Percentiles rank a stretch among this genome's conserved stretches.
These are phyloP conservation scores for Epirrhoe alternata DNA, from an alignment of 2,888 invertebrate genomes.

Conservation along the genomic window DNA sequence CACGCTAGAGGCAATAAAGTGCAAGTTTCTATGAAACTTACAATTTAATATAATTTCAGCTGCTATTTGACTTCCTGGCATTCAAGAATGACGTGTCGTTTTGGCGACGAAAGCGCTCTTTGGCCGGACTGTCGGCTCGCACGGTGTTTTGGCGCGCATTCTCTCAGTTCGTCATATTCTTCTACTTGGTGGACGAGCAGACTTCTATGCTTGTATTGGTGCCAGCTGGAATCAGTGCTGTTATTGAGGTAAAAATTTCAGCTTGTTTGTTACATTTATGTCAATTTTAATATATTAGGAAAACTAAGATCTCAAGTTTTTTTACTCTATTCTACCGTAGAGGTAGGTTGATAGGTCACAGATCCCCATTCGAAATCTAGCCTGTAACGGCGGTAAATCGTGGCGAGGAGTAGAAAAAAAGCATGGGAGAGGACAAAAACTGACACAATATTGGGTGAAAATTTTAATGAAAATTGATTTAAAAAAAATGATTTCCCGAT, in stretches of 20 bases:
- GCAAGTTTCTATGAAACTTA: background rate
- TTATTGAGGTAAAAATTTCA: slow-evolving; percentile 91
- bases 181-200: slow-evolving; percentile 96
- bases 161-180: slow-evolving; percentile 95
- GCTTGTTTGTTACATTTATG: no score
- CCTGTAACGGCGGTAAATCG: no score
- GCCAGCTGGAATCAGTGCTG: slow-evolving; percentile 93
- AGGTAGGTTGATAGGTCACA: no score
- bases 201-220: slow-evolving; percentile 95
- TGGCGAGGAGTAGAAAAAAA: no score
- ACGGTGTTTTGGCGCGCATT: slow-evolving; percentile 97
- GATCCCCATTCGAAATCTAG: no score
- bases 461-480: no score
- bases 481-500: slow-evolving; percentile 34
- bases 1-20: no score
- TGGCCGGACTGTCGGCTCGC: slow-evolving; percentile 95
- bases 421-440: no score
- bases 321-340: no score
- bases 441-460: no score
- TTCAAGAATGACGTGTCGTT: slow-evolving; percentile 99
- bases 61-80: slow-evolving; percentile 97
- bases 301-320: no score
- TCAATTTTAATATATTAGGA: no score
- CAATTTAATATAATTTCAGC: slow-evolving; percentile 84
- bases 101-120: slow-evolving; percentile 94